phyloP scores from a whole-genome alignment of 2,113 vertebrate species.

The Eretmochelys imbricata region DNA sequence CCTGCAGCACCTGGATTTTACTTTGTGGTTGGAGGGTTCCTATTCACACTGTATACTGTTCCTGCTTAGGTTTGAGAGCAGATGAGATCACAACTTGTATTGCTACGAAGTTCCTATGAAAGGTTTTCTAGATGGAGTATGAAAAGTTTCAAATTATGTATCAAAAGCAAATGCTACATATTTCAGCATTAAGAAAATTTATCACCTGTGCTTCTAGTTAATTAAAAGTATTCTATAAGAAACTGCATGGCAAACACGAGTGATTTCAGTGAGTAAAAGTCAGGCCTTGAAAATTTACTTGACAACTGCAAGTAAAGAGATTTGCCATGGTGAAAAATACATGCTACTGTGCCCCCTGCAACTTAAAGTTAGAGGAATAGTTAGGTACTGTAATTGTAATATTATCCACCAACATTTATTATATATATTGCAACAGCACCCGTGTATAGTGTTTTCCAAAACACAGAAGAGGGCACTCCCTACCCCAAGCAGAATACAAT shows the following conservation, averaged over 20 bases:
- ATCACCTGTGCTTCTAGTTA: neutral
- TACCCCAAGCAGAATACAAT: neutral
- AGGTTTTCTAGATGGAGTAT: neutral
- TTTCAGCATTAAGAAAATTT: neutral
- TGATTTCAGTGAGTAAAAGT: neutral
- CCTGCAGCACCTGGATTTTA: neutral
- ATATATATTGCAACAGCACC: neutral
- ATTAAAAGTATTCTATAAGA: neutral
- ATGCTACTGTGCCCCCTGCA: neutral
- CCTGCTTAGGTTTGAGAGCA: neutral
- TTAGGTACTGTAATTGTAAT: neutral
- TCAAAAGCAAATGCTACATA: neutral
- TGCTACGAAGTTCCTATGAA: neutral
- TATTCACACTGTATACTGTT: neutral
- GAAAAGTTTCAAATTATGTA: neutral
- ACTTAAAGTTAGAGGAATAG: neutral
- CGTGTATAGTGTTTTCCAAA: neutral
- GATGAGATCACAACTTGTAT: neutral
- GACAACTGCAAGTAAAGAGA: neutral
- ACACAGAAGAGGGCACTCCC: neutral
- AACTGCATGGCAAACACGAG: neutral
- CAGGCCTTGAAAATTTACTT: slow-evolving; percentile 4
- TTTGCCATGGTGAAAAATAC: neutral
- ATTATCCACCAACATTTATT: neutral
- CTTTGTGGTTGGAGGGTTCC: neutral